Percentiles rank a stretch among this genome's conserved stretches.
phyloP scores from a whole-genome alignment of 2,888 invertebrate species.

The Diabrotica balteata region DNA sequence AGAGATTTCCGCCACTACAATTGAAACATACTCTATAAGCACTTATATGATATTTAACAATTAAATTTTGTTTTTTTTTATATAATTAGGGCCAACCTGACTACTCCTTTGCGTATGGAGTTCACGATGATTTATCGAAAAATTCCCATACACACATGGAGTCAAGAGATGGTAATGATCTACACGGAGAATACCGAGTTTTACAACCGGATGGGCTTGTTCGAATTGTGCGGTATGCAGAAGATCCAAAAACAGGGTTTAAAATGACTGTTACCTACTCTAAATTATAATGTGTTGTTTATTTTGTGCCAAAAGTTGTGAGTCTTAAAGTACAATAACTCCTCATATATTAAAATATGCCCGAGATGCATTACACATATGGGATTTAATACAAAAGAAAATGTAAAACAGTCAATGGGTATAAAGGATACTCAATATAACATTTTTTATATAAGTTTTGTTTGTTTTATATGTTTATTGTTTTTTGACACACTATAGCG shows the following conservation, averaged over 20 bases:
- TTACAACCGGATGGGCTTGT: slow-evolving; percentile 79
- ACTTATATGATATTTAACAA: not conserved
- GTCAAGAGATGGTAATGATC: slow-evolving; percentile 74
- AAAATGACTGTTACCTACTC: slow-evolving; percentile 63
- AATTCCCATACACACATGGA: slow-evolving; percentile 78
- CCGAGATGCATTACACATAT: too few species aligned
- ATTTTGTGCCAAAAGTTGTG: slow-evolving; percentile 1
- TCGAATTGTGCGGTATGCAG: slow-evolving; percentile 75
- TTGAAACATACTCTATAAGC: too few species aligned
- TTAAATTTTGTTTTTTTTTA: slow-evolving; percentile 16
- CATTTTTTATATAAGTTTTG: too few species aligned
- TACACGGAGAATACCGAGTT: slow-evolving; percentile 75
- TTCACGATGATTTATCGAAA: slow-evolving; percentile 75
- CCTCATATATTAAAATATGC: too few species aligned
- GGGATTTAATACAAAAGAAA: too few species aligned
- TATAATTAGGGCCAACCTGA: slow-evolving; percentile 72
- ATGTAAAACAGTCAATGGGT: too few species aligned
- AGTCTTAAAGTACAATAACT: not conserved
- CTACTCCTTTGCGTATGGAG: slow-evolving; percentile 78
- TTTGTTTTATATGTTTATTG: too few species aligned
- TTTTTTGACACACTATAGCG: too few species aligned
- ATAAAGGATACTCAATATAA: too few species aligned
- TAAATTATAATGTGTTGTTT: slow-evolving; percentile 2
- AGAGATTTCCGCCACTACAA: too few species aligned
- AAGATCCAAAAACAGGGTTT: slow-evolving; percentile 78